These are phyloP conservation scores for Adelphocoris suturalis DNA, from an alignment of 2,888 invertebrate genomes.

Conservation along the genomic window DNA sequence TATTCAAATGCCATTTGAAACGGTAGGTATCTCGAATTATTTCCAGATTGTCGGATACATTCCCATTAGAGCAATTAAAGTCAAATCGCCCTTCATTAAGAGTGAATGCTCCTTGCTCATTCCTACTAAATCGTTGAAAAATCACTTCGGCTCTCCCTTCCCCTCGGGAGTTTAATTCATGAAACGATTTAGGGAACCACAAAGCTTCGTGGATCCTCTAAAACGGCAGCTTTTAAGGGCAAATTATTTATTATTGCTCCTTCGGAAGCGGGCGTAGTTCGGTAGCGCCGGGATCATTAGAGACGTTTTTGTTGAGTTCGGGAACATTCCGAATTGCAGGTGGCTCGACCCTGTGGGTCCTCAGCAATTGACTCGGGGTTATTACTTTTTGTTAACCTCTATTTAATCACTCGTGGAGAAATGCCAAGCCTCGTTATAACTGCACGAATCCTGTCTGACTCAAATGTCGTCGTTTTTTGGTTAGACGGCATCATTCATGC, in stretches of 20 bases:
- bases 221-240: conserved; percentile 44
- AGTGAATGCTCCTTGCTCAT: background rate
- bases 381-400: conserved; percentile 54
- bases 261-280: conserved; percentile 21
- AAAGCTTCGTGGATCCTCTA: background rate
- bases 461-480: background rate
- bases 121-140: conserved; percentile 29
- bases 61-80: conserved; percentile 4
- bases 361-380: conserved; percentile 45
- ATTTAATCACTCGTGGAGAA: conserved; percentile 31
- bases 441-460: conserved; percentile 45
- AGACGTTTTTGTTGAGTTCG: conserved; percentile 37
- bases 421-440: conserved; percentile 46
- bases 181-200: conserved; percentile 24
- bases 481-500: background rate
- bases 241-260: conserved; percentile 49
- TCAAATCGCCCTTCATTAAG: conserved; percentile 6
- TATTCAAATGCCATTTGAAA: background rate
- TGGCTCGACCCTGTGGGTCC: conserved; percentile 49
- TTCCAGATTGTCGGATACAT: background rate
- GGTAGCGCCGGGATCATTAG: conserved; percentile 47
- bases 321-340: conserved; percentile 43
- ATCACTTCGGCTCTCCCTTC: background rate
- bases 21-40: background rate
- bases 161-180: background rate